These are phyloP conservation scores for Avahi laniger DNA, from an alignment of 2,797 vertebrate species.

Conservation along the genomic window DNA sequence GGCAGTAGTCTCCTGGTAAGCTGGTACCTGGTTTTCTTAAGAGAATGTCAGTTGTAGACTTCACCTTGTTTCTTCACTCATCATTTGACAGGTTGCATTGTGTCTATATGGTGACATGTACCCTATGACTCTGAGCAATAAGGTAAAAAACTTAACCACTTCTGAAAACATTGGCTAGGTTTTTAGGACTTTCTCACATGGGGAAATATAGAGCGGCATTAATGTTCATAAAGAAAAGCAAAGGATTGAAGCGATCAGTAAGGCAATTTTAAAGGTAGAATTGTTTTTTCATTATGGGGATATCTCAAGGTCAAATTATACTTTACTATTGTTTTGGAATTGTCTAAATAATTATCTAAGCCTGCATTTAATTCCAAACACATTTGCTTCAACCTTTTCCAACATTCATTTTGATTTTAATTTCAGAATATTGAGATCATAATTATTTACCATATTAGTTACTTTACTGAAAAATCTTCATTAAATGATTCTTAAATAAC, in stretches of 20 bases:
- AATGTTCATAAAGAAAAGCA: not conserved
- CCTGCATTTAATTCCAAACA: not conserved
- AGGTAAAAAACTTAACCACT: not conserved
- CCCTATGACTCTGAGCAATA: not conserved
- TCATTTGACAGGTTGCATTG: not conserved
- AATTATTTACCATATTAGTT: not conserved
- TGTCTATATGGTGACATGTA: not conserved
- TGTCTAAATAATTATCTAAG: not conserved
- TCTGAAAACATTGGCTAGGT: not conserved
- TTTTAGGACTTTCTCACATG: not conserved
- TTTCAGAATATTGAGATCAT: not conserved
- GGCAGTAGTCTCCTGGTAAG: constrained; percentile 92
- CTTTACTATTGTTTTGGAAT: not conserved
- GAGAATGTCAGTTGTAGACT: not conserved
- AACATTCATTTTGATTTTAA: not conserved
- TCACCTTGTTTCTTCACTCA: not conserved
- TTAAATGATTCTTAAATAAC: not conserved
- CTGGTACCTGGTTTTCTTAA: not conserved
- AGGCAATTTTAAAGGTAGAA: not conserved
- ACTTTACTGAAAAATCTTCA: not conserved
- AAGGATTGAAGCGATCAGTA: not conserved
- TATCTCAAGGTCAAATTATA: not conserved
- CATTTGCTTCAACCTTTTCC: not conserved
- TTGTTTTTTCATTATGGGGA: not conserved
- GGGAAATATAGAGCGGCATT: not conserved